Evolutionary conservation across 1,140 invertebrate genomes (phyloP).

Genomic region (Odontomachus brunneus): DNA sequence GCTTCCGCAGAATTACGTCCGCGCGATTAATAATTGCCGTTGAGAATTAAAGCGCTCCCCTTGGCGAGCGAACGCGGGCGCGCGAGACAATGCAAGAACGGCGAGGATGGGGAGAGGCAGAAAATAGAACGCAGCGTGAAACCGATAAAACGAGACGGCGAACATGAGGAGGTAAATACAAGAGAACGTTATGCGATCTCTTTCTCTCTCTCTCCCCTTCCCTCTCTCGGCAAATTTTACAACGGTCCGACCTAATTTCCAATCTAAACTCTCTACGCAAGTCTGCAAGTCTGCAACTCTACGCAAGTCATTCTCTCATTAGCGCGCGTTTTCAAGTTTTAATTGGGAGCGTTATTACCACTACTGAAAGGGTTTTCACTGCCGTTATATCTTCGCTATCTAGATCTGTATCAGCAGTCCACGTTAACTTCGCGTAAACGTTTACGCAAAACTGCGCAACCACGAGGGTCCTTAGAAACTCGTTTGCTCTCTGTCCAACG

Average conservation of each 20-base stretch:
- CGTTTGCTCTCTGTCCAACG: neutral
- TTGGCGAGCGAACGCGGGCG: neutral
- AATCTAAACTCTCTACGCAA: conserved; percentile 18
- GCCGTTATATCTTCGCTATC: conserved; percentile 2
- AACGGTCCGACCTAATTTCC: conserved; percentile 24
- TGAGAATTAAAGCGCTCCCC: conserved; percentile 22
- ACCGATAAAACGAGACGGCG: neutral
- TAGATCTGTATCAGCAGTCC: neutral
- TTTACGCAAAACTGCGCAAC: neutral
- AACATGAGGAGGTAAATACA: neutral
- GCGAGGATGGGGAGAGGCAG: neutral
- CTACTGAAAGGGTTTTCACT: neutral
- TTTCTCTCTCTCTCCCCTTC: too few relatives aligned
- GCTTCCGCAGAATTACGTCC: conserved; percentile 21
- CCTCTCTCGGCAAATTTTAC: conserved; percentile 22
- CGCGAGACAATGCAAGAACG: neutral
- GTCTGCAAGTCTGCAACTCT: conserved; percentile 1
- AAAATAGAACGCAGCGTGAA: neutral
- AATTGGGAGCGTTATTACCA: conserved; percentile 46
- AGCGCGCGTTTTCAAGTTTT: conserved; percentile 50
- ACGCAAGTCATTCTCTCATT: conserved; percentile 43
- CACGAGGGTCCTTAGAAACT: neutral
- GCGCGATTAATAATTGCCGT: conserved; percentile 47
- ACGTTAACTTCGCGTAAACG: neutral
- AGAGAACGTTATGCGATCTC: conserved; percentile 10